Evolutionary conservation across 2,113 vertebrate genomes (phyloP), one percentile per base, ranked within the genome.

Genomic region (Dendropsophus ebraccatus): DNA sequence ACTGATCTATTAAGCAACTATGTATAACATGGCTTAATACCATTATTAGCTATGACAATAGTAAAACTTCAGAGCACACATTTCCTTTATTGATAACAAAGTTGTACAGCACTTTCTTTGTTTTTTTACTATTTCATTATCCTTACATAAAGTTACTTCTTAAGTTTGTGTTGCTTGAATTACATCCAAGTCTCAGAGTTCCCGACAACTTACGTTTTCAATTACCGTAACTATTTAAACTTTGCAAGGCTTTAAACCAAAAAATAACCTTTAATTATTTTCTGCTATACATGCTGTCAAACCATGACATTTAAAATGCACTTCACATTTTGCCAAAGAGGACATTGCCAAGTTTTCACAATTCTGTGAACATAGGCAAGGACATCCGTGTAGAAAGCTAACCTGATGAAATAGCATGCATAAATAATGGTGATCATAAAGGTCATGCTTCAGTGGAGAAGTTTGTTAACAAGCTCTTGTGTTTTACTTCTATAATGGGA

Each of bases 201-300:
- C 77, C 77, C 16, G 67, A 81, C 67, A 86, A 86, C 84, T 73
- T 86, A 60, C 23, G 67, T 73, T 86, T 86, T 86, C 76, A 86
- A 86, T 86, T 86, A 86, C 84, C 47, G 77, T 81, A 81, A 86
- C 84, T 86, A 79, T 81, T 86, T 86, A 60, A 86, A 73, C 67
- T 86, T 73, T 60, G 77, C 67, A 81, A 77, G 37, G 50, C 77
- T 81, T 81, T 58, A 86, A 81, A 81, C 65, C 77, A 86, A 86
- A 60, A 86, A 81, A 86, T 86, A 81, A 73, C 65, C 75, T 81
- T 81, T 73, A 72, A 86, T 86, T 86, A 86, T 86, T 81, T 86
- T 86, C 84, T 74, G 49, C 84, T 73, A 86, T 86, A 81, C 52
- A 73, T 80, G 58, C 84, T 86, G 84, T 86, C 84, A 86, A 86